Conservation (phyloP, 1,140 invertebrate species). For the Nomia melanderi region DNA sequence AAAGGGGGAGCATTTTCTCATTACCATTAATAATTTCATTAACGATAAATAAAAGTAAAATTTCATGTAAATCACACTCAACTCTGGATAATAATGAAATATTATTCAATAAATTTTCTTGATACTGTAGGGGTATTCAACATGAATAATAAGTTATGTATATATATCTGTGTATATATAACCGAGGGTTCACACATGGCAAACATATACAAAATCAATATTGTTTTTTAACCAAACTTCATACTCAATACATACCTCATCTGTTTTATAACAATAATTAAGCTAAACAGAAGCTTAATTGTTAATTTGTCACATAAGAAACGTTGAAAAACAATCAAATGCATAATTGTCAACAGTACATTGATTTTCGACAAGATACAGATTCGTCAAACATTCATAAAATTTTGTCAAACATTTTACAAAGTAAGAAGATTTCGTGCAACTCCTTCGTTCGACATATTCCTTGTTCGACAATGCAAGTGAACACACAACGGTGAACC, state of each 20-base stretch:
- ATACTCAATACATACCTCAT: not conserved
- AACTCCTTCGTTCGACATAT: not conserved
- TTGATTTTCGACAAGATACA: too few relatives aligned
- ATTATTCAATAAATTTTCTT: not conserved
- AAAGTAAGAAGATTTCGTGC: not conserved
- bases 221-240: not conserved
- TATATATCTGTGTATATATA: not conserved
- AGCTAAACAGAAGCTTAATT: not conserved
- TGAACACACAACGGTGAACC: constrained; percentile 41
- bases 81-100: not conserved
- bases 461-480: constrained; percentile 16
- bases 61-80: not conserved
- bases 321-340: not conserved
- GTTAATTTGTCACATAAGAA: not conserved
- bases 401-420: not conserved
- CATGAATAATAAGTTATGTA: not conserved
- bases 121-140: not conserved
- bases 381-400: not conserved
- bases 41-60: not conserved
- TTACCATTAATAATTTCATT: not conserved
- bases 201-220: not conserved
- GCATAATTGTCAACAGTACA: not conserved
- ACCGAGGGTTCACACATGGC: not conserved
- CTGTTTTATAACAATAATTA: not conserved
- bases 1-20: too few relatives aligned